These are phyloP conservation scores for Falcunculus frontatus DNA, from an alignment of 2,113 vertebrate species.

Conservation along the genomic window DNA sequence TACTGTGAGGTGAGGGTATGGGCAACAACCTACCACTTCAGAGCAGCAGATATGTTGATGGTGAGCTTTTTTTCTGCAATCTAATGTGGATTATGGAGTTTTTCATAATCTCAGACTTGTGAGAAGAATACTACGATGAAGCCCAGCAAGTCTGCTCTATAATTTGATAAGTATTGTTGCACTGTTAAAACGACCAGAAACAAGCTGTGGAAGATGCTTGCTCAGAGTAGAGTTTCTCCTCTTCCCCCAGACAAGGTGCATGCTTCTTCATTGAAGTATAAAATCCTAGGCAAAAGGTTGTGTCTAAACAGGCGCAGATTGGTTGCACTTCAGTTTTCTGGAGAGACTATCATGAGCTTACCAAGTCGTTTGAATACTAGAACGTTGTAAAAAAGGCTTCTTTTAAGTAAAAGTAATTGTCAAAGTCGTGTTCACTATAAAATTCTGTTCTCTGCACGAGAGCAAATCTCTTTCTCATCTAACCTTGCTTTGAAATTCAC, in stretches of 20 bases:
- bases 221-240: background rate
- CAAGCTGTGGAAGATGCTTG: background rate
- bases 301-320: background rate
- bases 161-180: background rate
- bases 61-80: background rate
- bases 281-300: background rate
- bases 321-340: background rate
- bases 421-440: background rate
- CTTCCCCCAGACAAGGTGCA: background rate
- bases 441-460: background rate
- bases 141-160: background rate
- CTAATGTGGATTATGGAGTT: background rate
- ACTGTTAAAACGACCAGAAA: background rate
- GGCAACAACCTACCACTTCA: background rate
- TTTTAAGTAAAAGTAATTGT: background rate
- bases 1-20: background rate
- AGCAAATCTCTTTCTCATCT: background rate
- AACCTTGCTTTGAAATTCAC: background rate
- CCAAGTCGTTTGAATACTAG: background rate
- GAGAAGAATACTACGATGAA: background rate
- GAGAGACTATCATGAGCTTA: background rate
- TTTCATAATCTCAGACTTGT: background rate
- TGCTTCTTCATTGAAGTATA: background rate
- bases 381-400: background rate
- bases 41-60: background rate